A percentile compares a stretch with the other conserved stretches of the same genome.
Evolutionary conservation across 1,140 invertebrate genomes (phyloP).

Genomic region (Capitella teleta): DNA sequence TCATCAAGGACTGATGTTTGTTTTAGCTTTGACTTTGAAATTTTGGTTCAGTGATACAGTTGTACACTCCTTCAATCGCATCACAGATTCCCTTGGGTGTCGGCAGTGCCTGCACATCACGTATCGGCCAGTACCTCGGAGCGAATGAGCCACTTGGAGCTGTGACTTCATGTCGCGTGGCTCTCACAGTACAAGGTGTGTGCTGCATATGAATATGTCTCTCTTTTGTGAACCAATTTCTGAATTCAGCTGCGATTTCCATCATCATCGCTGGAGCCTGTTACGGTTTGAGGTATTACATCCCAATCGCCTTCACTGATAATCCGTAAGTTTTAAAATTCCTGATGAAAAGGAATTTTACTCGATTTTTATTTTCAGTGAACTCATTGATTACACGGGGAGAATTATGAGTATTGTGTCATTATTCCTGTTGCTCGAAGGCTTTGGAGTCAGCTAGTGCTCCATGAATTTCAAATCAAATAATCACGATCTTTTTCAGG

Average conservation of each 20-base stretch:
- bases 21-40: not conserved
- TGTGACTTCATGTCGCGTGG: conserved; percentile 6
- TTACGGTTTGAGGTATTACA: conserved; percentile 7
- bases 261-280: not conserved
- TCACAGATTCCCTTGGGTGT: conserved; percentile 14
- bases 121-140: conserved; percentile 16
- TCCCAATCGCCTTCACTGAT: conserved; percentile 9
- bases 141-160: conserved; percentile 7
- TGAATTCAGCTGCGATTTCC: conserved; percentile 4
- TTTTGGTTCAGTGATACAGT: not conserved
- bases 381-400: conserved; percentile 6
- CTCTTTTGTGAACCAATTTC: not conserved
- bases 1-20: not conserved
- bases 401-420: conserved; percentile 9
- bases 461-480: not conserved
- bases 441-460: conserved; percentile 9
- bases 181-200: conserved; percentile 11
- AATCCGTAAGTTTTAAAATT: too few relatives aligned
- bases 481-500: conserved; percentile 1
- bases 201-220: not conserved
- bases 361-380: conserved; percentile 8
- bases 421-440: conserved; percentile 12
- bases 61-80: not conserved
- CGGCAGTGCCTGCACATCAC: conserved; percentile 11
- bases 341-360: too few relatives aligned